Percentiles rank a stretch among this genome's conserved stretches.
Evolutionary conservation across 2,113 vertebrate genomes (phyloP).

Genomic region (Campylomormyrus tamandua): DNA sequence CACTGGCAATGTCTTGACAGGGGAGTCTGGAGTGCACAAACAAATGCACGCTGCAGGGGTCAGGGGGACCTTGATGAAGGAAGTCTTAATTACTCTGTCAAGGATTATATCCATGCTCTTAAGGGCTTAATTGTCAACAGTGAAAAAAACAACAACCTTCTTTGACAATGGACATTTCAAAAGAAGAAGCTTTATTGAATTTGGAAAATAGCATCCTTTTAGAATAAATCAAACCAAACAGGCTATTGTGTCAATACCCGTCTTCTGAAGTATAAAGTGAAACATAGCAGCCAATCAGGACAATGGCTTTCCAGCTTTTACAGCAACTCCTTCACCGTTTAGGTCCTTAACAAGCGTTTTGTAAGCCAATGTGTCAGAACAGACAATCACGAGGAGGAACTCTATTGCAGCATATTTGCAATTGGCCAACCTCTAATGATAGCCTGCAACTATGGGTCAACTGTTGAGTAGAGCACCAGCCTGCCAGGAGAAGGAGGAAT

Average conservation of each 20-base stretch:
- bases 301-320: background rate
- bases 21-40: background rate
- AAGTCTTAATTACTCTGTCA: background rate
- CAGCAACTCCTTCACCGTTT: background rate
- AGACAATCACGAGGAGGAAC: background rate
- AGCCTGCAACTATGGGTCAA: background rate
- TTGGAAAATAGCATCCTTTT: background rate
- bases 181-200: background rate
- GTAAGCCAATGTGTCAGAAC: background rate
- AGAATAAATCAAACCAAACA: background rate
- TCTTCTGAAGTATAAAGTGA: background rate
- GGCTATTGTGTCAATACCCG: background rate
- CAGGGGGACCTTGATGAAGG: background rate
- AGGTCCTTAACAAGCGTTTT: background rate
- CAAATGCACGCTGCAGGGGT: constrained; percentile 3
- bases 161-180: background rate
- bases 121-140: background rate
- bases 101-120: background rate
- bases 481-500: background rate
- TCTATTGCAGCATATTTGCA: background rate
- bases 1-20: constrained; percentile 28
- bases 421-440: background rate
- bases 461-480: background rate
- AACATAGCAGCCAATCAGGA: background rate
- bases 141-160: background rate